Evolutionary conservation across 1,140 invertebrate species (phyloP).

Genomic region (Hormaphis cornu): DNA sequence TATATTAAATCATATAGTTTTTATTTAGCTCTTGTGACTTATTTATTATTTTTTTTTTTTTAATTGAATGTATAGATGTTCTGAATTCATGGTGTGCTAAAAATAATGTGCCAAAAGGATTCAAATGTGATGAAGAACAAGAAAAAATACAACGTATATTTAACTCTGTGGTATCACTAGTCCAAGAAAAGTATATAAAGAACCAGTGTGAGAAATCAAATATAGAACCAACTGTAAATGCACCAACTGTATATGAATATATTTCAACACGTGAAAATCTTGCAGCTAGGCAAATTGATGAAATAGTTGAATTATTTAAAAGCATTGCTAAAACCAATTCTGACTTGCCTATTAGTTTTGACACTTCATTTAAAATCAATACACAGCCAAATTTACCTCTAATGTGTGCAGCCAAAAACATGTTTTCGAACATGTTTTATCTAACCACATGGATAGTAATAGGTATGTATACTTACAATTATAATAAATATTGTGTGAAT

Average conservation of each 20-base stretch:
- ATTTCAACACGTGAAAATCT: slow-evolving; percentile 13
- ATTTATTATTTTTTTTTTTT: too few relatives aligned
- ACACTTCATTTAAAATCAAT: slow-evolving; percentile 7
- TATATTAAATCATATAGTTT: neutral
- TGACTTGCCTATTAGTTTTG: slow-evolving; percentile 13
- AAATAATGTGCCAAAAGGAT: slow-evolving; percentile 3
- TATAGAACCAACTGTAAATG: neutral
- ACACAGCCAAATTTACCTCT: slow-evolving; percentile 4
- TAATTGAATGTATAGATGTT: neutral
- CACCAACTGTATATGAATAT: slow-evolving; percentile 19
- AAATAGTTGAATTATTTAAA: slow-evolving; percentile 24
- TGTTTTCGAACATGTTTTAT: slow-evolving; percentile 17
- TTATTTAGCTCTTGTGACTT: too few relatives aligned
- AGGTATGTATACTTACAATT: slow-evolving; percentile 18
- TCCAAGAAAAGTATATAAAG: slow-evolving; percentile 19
- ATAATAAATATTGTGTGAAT: too few relatives aligned
- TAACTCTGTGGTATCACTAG: neutral
- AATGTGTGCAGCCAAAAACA: slow-evolving; percentile 10
- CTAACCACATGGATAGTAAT: slow-evolving; percentile 3
- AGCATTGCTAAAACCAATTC: slow-evolving; percentile 17
- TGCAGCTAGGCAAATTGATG: slow-evolving; percentile 3
- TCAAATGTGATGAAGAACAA: slow-evolving; percentile 14
- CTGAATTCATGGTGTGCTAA: slow-evolving; percentile 12
- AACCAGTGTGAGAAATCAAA: slow-evolving; percentile 12
- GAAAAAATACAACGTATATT: slow-evolving; percentile 9